These are phyloP conservation scores for Hemithea aestivaria DNA, from an alignment of 2,888 invertebrate genomes.

Conservation along the genomic window DNA sequence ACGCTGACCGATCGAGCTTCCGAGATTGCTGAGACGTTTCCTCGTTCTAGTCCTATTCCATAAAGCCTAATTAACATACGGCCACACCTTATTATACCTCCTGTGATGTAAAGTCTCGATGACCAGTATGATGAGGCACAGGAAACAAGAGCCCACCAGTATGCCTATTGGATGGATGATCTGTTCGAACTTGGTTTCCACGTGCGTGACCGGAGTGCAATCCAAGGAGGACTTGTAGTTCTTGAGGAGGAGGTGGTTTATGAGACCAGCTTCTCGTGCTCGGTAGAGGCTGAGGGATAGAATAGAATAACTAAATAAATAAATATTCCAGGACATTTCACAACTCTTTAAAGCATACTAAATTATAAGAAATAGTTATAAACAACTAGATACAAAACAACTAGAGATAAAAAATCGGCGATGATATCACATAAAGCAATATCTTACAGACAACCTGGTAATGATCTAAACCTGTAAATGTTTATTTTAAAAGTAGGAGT, in stretches of 20 bases:
- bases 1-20: too few relatives aligned
- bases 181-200: conserved; percentile 15
- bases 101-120: conserved; percentile 13
- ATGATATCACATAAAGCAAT: too few relatives aligned
- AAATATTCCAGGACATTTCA: too few relatives aligned
- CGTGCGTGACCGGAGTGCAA: conserved; percentile 15
- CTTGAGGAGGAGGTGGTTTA: conserved; percentile 4
- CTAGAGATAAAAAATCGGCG: too few relatives aligned
- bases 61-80: conserved; percentile 14
- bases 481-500: too few relatives aligned
- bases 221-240: conserved; percentile 1
- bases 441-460: too few relatives aligned
- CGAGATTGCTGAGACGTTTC: too few relatives aligned
- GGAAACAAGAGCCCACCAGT: conserved; percentile 10
- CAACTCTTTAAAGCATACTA: too few relatives aligned
- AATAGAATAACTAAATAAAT: not conserved
- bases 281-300: conserved; percentile 17
- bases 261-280: conserved; percentile 18
- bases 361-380: too few relatives aligned
- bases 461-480: too few relatives aligned
- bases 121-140: conserved; percentile 12
- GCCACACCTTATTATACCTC: conserved; percentile 13
- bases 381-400: too few relatives aligned
- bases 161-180: conserved; percentile 11
- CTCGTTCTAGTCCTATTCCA: too few relatives aligned